Conservation (phyloP, 1,140 invertebrate species). For the Achatina immaculata region DNA sequence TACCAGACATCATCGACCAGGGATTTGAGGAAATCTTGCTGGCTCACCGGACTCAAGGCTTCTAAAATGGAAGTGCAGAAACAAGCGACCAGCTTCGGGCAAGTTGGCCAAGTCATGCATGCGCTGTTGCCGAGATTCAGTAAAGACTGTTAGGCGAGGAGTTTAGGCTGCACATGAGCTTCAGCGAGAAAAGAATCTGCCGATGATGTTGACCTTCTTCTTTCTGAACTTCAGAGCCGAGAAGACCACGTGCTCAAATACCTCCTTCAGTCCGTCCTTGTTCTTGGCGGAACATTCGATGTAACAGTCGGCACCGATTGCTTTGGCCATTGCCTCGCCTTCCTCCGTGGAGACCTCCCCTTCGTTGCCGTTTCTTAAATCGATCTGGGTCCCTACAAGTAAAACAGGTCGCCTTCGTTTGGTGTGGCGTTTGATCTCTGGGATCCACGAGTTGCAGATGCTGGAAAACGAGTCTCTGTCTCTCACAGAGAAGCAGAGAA, state of each 20-base stretch:
- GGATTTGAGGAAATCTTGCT: too few species aligned
- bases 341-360: conserved; percentile 81
- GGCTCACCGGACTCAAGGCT: too few species aligned
- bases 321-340: conserved; percentile 80
- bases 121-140: too few species aligned
- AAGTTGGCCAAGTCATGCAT: too few species aligned
- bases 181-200: conserved; percentile 52
- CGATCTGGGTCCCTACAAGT: conserved; percentile 76
- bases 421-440: conserved; percentile 78
- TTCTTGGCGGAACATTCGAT: conserved; percentile 92
- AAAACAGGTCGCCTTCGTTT: conserved; percentile 88
- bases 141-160: too few species aligned
- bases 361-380: conserved; percentile 74
- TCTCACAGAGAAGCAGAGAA: conserved; percentile 98
- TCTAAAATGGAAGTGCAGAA: too few species aligned
- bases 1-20: too few species aligned
- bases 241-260: conserved; percentile 88
- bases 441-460: conserved; percentile 86
- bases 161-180: too few species aligned
- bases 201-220: conserved; percentile 55
- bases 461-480: conserved; percentile 98
- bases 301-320: conserved; percentile 84
- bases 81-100: too few species aligned
- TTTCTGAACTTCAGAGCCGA: conserved; percentile 75
- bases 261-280: conserved; percentile 90